Conservation (phyloP, 2,113 vertebrate genomes). For the Ceyx cyanopectus region DNA sequence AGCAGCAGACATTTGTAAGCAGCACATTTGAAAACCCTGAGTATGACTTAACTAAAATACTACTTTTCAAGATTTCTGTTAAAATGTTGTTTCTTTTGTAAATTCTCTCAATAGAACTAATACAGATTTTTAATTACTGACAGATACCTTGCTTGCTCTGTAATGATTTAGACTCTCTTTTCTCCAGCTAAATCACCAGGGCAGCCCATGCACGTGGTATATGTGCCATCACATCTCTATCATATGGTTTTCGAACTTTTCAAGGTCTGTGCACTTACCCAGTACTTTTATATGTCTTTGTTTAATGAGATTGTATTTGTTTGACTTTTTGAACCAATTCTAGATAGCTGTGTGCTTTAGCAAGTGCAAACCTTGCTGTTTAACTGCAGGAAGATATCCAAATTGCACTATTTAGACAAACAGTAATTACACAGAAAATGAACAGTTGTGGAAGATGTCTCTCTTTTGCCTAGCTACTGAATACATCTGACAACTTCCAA, state of each 20-base stretch:
- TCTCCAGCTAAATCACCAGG: constrained; percentile 85
- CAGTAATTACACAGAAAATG: no score
- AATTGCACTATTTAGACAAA: neutral
- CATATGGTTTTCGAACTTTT: constrained; percentile 99
- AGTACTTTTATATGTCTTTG: constrained; percentile 24
- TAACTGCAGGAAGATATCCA: neutral
- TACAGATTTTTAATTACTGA: neutral
- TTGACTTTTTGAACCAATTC: neutral
- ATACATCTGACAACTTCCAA: neutral
- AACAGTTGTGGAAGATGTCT: neutral
- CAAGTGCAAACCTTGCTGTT: neutral
- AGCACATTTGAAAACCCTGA: neutral
- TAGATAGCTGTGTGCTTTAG: neutral
- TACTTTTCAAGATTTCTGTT: neutral
- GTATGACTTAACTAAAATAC: neutral
- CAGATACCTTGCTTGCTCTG: neutral
- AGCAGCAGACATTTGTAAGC: neutral
- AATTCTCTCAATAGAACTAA: neutral
- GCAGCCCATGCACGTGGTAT: constrained; percentile 90
- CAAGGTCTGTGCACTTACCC: constrained; percentile 86
- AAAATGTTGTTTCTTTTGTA: neutral
- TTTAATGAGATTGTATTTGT: constrained; percentile 1
- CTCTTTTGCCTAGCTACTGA: neutral
- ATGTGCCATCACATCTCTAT: constrained; percentile 97
- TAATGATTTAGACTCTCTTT: constrained; percentile 64